Evolutionary conservation across 2,888 invertebrate species (phyloP).

Genomic region (Congeria kusceri): DNA sequence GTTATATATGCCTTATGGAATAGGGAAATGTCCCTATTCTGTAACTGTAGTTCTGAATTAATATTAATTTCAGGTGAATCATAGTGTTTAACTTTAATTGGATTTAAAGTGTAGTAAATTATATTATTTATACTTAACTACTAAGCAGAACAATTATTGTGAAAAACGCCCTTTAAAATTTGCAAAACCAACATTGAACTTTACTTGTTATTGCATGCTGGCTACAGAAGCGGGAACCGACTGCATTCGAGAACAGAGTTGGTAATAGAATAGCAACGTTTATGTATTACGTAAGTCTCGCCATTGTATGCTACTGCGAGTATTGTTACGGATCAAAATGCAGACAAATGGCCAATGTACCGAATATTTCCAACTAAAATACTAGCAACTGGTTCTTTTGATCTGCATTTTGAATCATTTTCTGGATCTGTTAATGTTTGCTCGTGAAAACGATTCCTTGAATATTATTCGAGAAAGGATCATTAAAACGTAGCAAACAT

Average conservation of each 20-base stretch:
- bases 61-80: too few species aligned
- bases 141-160: too few species aligned
- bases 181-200: too few species aligned
- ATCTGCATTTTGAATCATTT: background rate
- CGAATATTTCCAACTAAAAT: background rate
- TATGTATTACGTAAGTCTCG: slow-evolving; percentile 94
- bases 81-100: too few species aligned
- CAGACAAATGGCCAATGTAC: background rate
- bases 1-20: too few species aligned
- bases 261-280: slow-evolving; percentile 99
- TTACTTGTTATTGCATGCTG: too few species aligned
- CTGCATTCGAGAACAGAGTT: slow-evolving; percentile 53
- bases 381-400: background rate
- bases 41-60: too few species aligned
- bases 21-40: too few species aligned
- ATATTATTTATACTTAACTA: too few species aligned
- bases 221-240: slow-evolving; percentile 57
- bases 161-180: too few species aligned
- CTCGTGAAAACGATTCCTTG: slow-evolving; percentile 1
- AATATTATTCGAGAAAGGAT: background rate
- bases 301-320: background rate
- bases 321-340: background rate
- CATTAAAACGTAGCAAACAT: too few species aligned
- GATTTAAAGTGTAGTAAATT: too few species aligned
- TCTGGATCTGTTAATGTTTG: background rate